A percentile compares a stretch with the other conserved stretches of the same genome.
phyloP scores from a whole-genome alignment of 2,888 invertebrate genomes.

The Euplexia lucipara region DNA sequence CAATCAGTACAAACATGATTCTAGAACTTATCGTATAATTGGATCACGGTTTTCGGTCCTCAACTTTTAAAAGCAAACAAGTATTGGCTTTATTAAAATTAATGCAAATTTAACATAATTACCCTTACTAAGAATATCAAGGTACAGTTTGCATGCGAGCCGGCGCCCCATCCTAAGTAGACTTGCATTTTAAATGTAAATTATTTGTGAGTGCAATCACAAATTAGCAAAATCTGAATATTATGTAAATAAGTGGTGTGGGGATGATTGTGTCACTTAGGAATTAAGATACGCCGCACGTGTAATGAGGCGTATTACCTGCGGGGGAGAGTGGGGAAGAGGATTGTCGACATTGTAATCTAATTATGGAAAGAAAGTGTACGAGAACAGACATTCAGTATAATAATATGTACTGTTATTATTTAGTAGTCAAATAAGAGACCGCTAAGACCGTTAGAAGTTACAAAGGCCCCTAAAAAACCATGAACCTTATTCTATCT shows the following conservation, averaged over 20 bases:
- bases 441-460: too few relatives aligned
- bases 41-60: not conserved
- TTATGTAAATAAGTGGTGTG: conserved; percentile 62
- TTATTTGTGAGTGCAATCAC: conserved; percentile 67
- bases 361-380: conserved; percentile 32
- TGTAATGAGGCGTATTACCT: conserved; percentile 49
- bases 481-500: too few relatives aligned
- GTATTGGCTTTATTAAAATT: conserved; percentile 21
- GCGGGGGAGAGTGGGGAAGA: conserved; percentile 24
- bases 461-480: too few relatives aligned
- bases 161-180: conserved; percentile 22
- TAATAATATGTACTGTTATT: not conserved
- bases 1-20: too few relatives aligned
- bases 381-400: not conserved
- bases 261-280: conserved; percentile 59
- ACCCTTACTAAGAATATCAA: conserved; percentile 30
- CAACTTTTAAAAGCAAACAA: conserved; percentile 11
- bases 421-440: too few relatives aligned
- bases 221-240: conserved; percentile 65
- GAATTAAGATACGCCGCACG: conserved; percentile 52
- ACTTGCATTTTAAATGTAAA: conserved; percentile 67
- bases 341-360: conserved; percentile 18
- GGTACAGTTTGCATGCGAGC: conserved; percentile 47
- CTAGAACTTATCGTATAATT: not conserved
- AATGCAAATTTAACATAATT: conserved; percentile 38